Conservation (phyloP, 1,140 invertebrate species). For the Muscidifurax raptorellus region DNA sequence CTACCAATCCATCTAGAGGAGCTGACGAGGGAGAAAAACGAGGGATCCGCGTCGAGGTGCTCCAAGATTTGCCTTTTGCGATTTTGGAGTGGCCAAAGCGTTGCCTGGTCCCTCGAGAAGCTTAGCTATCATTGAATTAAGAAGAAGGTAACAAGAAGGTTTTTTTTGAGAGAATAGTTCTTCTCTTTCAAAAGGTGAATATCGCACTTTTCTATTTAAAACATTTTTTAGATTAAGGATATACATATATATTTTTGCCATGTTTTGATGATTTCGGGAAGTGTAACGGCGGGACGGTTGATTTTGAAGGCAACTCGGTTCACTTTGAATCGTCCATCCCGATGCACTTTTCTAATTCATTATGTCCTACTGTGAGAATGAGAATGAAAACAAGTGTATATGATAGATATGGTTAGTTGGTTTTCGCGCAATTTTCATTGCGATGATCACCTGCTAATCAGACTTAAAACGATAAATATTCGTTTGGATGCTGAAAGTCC, state of each 20-base stretch:
- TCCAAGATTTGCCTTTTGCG: constrained; percentile 60
- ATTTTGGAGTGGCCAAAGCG: constrained; percentile 48
- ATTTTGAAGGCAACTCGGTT: constrained; percentile 43
- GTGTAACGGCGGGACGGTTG: neutral
- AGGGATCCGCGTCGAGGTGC: constrained; percentile 2
- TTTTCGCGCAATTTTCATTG: neutral
- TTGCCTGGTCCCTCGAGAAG: neutral
- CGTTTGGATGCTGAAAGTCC: neutral
- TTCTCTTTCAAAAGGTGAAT: constrained; percentile 50
- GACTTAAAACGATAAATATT: neutral
- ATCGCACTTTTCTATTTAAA: constrained; percentile 31
- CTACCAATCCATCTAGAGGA: constrained; percentile 21
- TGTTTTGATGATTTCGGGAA: neutral
- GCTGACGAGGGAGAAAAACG: neutral
- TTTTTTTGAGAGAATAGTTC: neutral
- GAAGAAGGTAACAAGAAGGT: constrained; percentile 50
- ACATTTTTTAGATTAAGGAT: constrained; percentile 18
- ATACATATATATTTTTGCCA: neutral
- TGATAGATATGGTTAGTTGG: neutral
- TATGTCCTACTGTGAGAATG: neutral
- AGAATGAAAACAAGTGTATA: no score
- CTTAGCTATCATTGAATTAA: neutral
- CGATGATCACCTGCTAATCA: constrained; percentile 12
- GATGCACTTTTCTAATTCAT: neutral
- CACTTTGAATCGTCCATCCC: constrained; percentile 10